Conservation (phyloP, 2,888 invertebrate genomes). For the Quadriops clusia region DNA sequence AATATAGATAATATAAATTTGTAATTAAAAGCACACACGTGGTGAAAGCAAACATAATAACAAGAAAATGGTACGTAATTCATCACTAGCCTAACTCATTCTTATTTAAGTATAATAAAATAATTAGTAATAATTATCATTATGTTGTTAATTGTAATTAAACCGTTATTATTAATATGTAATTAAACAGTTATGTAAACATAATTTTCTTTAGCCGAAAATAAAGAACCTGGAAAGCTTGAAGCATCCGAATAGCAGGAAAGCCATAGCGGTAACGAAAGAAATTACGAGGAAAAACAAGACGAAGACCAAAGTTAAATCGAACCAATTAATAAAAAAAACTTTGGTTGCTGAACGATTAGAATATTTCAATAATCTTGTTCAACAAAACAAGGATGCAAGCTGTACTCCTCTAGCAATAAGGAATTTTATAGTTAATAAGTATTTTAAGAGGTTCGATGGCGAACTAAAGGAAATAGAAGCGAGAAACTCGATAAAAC, state of each 20-base stretch:
- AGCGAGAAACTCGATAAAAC: constrained; percentile 67
- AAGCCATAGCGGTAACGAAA: constrained; percentile 60
- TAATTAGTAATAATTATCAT: too few relatives aligned
- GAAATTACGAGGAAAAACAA: constrained; percentile 41
- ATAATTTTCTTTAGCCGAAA: too few relatives aligned
- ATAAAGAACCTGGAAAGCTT: constrained; percentile 44
- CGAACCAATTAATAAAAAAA: constrained; percentile 56
- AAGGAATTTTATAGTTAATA: constrained; percentile 21
- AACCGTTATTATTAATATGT: too few relatives aligned
- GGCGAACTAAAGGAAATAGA: constrained; percentile 69
- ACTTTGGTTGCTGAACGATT: constrained; percentile 67
- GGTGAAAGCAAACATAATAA: too few relatives aligned
- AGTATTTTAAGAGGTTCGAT: constrained; percentile 54
- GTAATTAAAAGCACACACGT: too few relatives aligned
- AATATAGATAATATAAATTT: too few relatives aligned
- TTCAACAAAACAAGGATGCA: too few relatives aligned
- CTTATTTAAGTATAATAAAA: too few relatives aligned
- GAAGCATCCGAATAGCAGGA: constrained; percentile 78
- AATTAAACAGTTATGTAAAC: too few relatives aligned
- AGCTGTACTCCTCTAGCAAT: background rate
- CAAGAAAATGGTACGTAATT: too few relatives aligned
- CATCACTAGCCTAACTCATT: too few relatives aligned
- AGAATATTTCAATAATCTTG: constrained; percentile 61
- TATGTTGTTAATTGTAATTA: too few relatives aligned
- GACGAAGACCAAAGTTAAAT: constrained; percentile 47